Evolutionary conservation across 2,797 vertebrate genomes (phyloP).

Genomic region (Morus bassanus): DNA sequence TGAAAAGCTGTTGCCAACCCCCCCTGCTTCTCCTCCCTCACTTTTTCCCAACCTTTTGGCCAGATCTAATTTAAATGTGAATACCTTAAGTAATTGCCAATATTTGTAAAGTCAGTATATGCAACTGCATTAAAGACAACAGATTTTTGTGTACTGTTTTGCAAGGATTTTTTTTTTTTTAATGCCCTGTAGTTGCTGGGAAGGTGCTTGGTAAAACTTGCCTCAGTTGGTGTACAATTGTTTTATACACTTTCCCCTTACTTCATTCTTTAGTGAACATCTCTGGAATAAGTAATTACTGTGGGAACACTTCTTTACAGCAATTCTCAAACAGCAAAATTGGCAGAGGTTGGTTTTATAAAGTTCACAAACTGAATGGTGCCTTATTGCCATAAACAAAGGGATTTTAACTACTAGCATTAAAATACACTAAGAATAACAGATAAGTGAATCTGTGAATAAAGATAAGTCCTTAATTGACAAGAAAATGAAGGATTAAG

Average conservation of each 20-base stretch:
- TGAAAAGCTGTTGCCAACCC: constrained; percentile 29
- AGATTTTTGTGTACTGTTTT: constrained; percentile 56
- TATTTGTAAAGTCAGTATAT: constrained; percentile 69
- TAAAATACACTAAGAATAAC: constrained; percentile 80
- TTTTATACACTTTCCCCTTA: constrained; percentile 79
- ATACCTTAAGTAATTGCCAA: constrained; percentile 67
- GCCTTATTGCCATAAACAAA: constrained; percentile 82
- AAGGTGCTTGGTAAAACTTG: constrained; percentile 66
- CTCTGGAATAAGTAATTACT: constrained; percentile 83
- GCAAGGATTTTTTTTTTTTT: background rate
- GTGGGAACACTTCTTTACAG: constrained; percentile 83
- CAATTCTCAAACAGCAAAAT: constrained; percentile 82
- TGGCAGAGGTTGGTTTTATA: constrained; percentile 82
- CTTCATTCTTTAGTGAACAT: constrained; percentile 81
- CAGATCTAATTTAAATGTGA: constrained; percentile 67
- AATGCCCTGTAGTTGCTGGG: constrained; percentile 46
- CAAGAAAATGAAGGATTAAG: constrained; percentile 83
- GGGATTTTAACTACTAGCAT: constrained; percentile 81
- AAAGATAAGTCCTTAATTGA: constrained; percentile 83
- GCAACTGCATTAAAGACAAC: constrained; percentile 56
- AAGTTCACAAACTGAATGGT: constrained; percentile 82
- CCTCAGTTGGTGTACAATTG: constrained; percentile 62
- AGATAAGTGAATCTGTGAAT: constrained; percentile 82
- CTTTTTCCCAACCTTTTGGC: constrained; percentile 50
- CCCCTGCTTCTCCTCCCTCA: background rate